Evolutionary conservation across 2,797 vertebrate species (phyloP), one percentile per base, ranked within the genome.

Genomic region (Danio albolineatus): DNA sequence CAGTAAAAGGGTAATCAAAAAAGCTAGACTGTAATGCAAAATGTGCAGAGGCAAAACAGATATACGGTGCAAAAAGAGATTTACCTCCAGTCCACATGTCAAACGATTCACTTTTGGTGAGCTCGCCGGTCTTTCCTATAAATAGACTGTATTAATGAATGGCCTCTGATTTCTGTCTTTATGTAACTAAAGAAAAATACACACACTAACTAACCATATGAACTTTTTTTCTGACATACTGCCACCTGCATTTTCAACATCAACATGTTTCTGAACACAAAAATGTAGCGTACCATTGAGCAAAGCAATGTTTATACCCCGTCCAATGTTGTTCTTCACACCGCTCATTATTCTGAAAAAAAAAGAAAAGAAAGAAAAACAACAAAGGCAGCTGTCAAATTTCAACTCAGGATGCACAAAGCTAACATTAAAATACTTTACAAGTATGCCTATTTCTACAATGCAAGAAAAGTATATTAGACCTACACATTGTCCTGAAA

Each of bases 21-120:
- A 28, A 1, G 3, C 28, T 28, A n/a, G 4, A 81, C 14, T 16
- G 0, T 64, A 17, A 1, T 41, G 9, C 10, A 16, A 10, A 43
- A 41, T 38, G 5, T 10, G 41, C 9, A 67, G 10, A 4, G 7
- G 43, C 5, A 76, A 62, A 57, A 4, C 6, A 71, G 46, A 59
- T 0, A 38, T 57, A 57, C 43, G 0, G 2, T 2, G 10, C 46
- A 0, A 6, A n/a, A 28, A 48, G 43, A n/a, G 0, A 48, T 95
- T 90, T 93, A 98, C 98, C 97, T 95, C 96, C 97, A 67, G 92
- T 94, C 96, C 96, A 99, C 95, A 99, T 95, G 89, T 99, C 97
- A 84, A 94, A 97, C 87, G 72, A 95, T 0, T 91, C 94, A 0
- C 95, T 96, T 70, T 94, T 95, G 53, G 94, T 5, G 2, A 91